These are phyloP conservation scores for Agonopterix arenella DNA, from an alignment of 2,888 invertebrate genomes.

Conservation along the genomic window DNA sequence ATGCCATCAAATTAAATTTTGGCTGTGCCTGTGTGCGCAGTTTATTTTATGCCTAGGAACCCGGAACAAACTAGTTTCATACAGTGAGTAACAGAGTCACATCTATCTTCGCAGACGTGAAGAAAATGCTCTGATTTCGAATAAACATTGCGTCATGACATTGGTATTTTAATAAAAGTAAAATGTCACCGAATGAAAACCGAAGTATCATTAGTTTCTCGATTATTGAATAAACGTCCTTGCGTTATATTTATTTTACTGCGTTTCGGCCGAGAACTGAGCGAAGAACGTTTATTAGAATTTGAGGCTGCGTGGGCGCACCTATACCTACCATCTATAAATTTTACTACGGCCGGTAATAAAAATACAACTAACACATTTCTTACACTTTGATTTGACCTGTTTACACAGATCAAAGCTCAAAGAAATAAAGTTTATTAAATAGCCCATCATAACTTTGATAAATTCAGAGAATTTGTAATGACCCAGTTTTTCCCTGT, in stretches of 20 bases:
- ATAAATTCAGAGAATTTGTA: conserved; percentile 37
- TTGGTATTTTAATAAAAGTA: conserved; percentile 4
- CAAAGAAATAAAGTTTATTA: conserved; percentile 60
- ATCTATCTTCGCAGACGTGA: neutral
- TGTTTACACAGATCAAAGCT: conserved; percentile 72
- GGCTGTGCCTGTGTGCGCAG: conserved; percentile 11
- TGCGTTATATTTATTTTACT: conserved; percentile 46
- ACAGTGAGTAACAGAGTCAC: too few relatives aligned
- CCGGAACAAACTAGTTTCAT: too few relatives aligned
- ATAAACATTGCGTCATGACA: neutral
- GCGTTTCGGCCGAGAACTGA: conserved; percentile 35
- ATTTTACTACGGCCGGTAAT: conserved; percentile 62
- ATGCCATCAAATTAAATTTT: conserved; percentile 40
- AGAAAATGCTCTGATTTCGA: neutral
- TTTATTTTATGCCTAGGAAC: too few relatives aligned
- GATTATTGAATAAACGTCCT: conserved; percentile 29
- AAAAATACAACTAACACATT: conserved; percentile 72
- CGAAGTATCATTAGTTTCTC: conserved; percentile 11
- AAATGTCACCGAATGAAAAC: conserved; percentile 8
- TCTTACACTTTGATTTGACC: conserved; percentile 71
- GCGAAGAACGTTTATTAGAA: conserved; percentile 50
- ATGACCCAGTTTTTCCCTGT: conserved; percentile 30
- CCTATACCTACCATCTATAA: conserved; percentile 56
- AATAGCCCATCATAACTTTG: conserved; percentile 49
- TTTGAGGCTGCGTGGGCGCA: conserved; percentile 55